A percentile compares a stretch with the other conserved stretches of the same genome.
Conservation (phyloP, 2,113 vertebrate species). For the Calidris pygmaea region DNA sequence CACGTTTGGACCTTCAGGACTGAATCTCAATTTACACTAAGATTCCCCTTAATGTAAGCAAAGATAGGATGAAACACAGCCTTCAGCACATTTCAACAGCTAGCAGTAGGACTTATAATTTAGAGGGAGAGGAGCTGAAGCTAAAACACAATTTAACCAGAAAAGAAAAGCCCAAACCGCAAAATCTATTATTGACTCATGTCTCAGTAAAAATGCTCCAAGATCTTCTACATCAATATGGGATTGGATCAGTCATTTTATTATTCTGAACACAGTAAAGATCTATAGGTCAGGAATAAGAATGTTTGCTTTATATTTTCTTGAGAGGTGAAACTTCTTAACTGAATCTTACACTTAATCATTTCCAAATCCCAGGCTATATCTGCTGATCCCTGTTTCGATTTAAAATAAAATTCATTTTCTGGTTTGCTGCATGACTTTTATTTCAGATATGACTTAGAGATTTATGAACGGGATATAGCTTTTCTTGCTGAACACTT, state of each 20-base stretch:
- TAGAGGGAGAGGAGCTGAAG: background rate
- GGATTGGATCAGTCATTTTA: slow-evolving; percentile 35
- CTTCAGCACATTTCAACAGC: background rate
- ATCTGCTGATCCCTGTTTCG: slow-evolving; percentile 65
- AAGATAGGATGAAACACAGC: background rate
- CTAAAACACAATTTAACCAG: slow-evolving; percentile 14
- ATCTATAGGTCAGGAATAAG: slow-evolving; percentile 47
- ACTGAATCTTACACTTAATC: slow-evolving; percentile 72
- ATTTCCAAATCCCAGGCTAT: slow-evolving; percentile 72
- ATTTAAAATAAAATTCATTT: slow-evolving; percentile 78
- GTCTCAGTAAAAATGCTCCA: background rate
- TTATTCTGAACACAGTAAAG: slow-evolving; percentile 30
- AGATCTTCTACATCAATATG: background rate
- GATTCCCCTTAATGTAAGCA: background rate
- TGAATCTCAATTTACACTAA: background rate
- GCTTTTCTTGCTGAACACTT: slow-evolving; percentile 62
- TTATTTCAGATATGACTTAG: slow-evolving; percentile 70
- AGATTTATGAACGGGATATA: slow-evolving; percentile 63
- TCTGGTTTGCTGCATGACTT: slow-evolving; percentile 66
- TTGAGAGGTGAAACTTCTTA: slow-evolving; percentile 66
- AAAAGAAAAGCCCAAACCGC: background rate
- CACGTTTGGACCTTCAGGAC: background rate
- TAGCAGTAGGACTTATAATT: background rate
- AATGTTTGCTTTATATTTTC: slow-evolving; percentile 70
- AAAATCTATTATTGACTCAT: slow-evolving; percentile 18